phyloP scores from a whole-genome alignment of 2,888 invertebrate species.

The Druceiella hillmani region DNA sequence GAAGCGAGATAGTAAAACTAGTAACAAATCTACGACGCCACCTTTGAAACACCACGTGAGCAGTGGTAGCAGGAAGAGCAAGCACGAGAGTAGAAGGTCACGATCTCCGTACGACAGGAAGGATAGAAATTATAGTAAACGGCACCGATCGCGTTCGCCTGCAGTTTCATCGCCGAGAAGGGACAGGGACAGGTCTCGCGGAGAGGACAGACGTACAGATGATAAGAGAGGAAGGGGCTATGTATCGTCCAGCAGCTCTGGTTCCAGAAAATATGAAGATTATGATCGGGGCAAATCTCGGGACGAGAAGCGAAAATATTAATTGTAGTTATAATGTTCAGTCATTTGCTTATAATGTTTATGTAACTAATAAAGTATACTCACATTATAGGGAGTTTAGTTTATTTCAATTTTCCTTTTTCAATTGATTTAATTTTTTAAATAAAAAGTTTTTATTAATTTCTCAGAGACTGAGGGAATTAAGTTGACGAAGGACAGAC shows the following conservation, averaged over 20 bases:
- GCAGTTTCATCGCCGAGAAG: slow-evolving; percentile 21
- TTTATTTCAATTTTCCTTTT: too few species aligned
- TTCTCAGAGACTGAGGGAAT: too few species aligned
- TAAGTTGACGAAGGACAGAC: too few species aligned
- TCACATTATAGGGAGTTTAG: too few species aligned
- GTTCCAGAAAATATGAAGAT: slow-evolving; percentile 44
- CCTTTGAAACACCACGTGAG: slow-evolving; percentile 48
- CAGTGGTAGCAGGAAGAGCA: slow-evolving; percentile 38
- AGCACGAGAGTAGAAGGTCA: slow-evolving; percentile 39
- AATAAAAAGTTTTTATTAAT: too few species aligned
- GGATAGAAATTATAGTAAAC: slow-evolving; percentile 42
- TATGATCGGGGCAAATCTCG: slow-evolving; percentile 45
- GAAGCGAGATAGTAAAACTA: slow-evolving; percentile 41
- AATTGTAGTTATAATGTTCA: too few species aligned
- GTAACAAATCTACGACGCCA: slow-evolving; percentile 48
- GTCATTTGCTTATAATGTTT: too few species aligned
- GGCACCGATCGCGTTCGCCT: slow-evolving; percentile 43
- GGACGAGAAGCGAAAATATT: slow-evolving; percentile 27
- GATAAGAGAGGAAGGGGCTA: slow-evolving; percentile 33
- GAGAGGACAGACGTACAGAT: slow-evolving; percentile 35
- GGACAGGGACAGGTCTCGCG: slow-evolving; percentile 40
- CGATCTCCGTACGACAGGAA: slow-evolving; percentile 48
- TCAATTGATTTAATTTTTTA: too few species aligned
- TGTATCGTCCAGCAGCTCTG: slow-evolving; percentile 21
- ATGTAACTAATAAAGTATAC: too few species aligned